Conservation (phyloP, 2,113 vertebrate species). For the Paralichthys olivaceus region DNA sequence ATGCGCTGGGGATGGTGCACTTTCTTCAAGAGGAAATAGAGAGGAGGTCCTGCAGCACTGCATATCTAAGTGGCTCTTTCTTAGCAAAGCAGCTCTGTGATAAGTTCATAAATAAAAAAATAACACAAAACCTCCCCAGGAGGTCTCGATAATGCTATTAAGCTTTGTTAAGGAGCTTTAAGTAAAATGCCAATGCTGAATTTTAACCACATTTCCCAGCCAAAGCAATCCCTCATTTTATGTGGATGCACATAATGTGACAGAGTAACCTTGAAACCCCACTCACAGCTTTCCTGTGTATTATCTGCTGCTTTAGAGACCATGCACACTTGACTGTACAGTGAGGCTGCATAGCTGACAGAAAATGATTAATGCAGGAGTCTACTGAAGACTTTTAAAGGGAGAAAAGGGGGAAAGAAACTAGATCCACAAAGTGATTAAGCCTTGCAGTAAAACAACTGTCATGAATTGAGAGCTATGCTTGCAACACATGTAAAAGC, state of each 20-base stretch:
- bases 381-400: slow-evolving; percentile 66
- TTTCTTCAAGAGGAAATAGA: slow-evolving; percentile 6
- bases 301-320: slow-evolving; percentile 1
- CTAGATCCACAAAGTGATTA: slow-evolving; percentile 52
- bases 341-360: slow-evolving; percentile 31
- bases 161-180: neutral
- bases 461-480: slow-evolving; percentile 54
- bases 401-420: slow-evolving; percentile 40
- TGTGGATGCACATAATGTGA: neutral
- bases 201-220: neutral
- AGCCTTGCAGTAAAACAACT: slow-evolving; percentile 32
- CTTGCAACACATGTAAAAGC: slow-evolving; percentile 23
- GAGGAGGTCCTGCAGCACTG: slow-evolving; percentile 16
- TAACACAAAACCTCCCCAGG: neutral
- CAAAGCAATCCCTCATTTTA: slow-evolving; percentile 1
- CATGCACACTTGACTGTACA: slow-evolving; percentile 38
- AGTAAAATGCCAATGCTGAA: neutral
- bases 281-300: neutral
- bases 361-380: slow-evolving; percentile 54
- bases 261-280: slow-evolving; percentile 40
- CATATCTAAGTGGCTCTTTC: neutral
- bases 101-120: neutral
- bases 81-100: neutral
- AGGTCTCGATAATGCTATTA: neutral
- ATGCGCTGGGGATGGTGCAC: slow-evolving; percentile 1